Evolutionary conservation across 2,797 vertebrate species (phyloP), one percentile per base, ranked within the genome.

Genomic region (Poeciliopsis gracilis): DNA sequence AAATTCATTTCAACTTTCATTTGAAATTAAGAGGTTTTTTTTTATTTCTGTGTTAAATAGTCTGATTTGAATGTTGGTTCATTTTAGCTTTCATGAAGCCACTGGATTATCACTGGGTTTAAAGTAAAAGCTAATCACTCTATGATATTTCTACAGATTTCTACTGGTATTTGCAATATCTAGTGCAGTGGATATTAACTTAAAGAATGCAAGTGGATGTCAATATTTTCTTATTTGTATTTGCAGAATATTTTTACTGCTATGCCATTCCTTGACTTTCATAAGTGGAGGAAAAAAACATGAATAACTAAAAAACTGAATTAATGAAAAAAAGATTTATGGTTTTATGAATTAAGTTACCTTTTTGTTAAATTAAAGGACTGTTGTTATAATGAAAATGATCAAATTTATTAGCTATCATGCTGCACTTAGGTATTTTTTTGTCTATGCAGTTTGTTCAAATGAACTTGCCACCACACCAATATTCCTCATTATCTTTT

Each of bases 401-500:
- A 83, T 47, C 23, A 16, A 55, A 25, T 36, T 51, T 36, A 77
- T 41, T 49, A 76, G 72, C 28, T 78, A 47, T 49, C 59, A 38
- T 73, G 72, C 72, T 72, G 43, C 79, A 77, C 70, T 63, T 67
- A 75, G 43, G 82, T 51, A 15, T 66, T 73, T 59, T 74, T 82
- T 51, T 33, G 25, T 83, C 76, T 79, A 20, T 63, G 71, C 2
- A 70, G 49, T 51, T 5, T 30, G 69, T 80, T 41, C 55, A 74
- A 78, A 84, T 83, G 76, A 47, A 75, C 67, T 76, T 30, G 74
- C 87, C 81, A 76, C 59, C 80, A 87, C 81, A 78, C 76, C 72
- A 45, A 78, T 75, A 28, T 55, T 82, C 77, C 82, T 76, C 78
- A 80, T 85, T 82, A 79, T 72, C 79, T 81, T 81, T 51, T 0